phyloP scores from a whole-genome alignment of 2,888 invertebrate genomes.

The Bellardia bayeri region DNA sequence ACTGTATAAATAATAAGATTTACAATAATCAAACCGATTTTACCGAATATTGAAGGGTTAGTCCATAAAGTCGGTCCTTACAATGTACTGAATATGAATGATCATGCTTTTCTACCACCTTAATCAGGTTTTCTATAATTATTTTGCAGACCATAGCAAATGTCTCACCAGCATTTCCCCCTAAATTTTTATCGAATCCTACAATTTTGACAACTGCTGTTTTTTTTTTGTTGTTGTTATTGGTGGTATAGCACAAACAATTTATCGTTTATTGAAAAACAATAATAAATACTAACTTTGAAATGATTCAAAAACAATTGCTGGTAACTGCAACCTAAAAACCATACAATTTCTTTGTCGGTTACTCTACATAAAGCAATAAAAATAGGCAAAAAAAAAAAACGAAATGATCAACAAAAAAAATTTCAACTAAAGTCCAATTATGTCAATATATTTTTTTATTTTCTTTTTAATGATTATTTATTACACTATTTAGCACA shows the following conservation, averaged over 20 bases:
- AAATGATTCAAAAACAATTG: constrained; percentile 45
- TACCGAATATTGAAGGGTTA: too few species aligned
- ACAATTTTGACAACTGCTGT: constrained; percentile 26
- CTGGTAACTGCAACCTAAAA: neutral
- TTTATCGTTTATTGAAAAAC: constrained; percentile 57
- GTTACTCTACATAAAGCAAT: constrained; percentile 49
- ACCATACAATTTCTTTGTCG: constrained; percentile 50
- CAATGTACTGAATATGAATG: too few species aligned
- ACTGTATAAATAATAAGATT: too few species aligned
- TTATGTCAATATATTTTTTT: constrained; percentile 66
- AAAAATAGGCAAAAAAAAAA: neutral
- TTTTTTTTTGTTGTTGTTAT: neutral
- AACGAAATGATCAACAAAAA: neutral
- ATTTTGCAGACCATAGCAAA: too few species aligned
- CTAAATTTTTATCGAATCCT: neutral
- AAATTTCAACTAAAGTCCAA: constrained; percentile 49
- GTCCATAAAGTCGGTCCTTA: too few species aligned
- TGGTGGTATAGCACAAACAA: constrained; percentile 12
- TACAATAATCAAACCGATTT: too few species aligned
- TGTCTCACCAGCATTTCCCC: too few species aligned
- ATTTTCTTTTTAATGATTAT: constrained; percentile 66
- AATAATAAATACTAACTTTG: constrained; percentile 27
- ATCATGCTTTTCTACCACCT: too few species aligned
- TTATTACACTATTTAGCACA: constrained; percentile 57
- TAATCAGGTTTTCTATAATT: too few species aligned